These are phyloP conservation scores for Phenganax stokvisi DNA, from an alignment of 92 coral and sea anemone genomes.

Conservation along the genomic window DNA sequence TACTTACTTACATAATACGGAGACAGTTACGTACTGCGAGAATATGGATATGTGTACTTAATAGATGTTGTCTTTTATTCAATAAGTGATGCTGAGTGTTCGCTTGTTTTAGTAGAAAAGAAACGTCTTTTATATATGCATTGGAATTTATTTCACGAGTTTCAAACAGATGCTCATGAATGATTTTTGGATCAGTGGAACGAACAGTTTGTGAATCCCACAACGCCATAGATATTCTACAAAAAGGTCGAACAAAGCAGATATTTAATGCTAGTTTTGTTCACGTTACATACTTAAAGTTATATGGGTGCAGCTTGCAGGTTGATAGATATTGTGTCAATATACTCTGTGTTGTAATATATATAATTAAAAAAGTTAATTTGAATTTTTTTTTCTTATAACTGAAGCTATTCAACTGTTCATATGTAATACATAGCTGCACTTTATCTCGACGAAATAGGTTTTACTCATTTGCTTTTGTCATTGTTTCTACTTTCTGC, in stretches of 20 bases:
- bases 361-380: too few relatives aligned
- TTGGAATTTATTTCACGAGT: constrained; percentile 1
- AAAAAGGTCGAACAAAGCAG: too few relatives aligned
- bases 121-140: neutral
- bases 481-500: neutral
- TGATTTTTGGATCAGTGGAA: neutral
- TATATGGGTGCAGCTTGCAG: neutral
- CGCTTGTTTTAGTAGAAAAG: neutral
- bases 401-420: neutral
- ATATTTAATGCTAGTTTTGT: neutral
- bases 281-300: neutral
- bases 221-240: too few relatives aligned
- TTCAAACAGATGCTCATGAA: neutral
- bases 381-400: too few relatives aligned
- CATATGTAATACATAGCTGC: neutral
- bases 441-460: neutral
- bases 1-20: too few relatives aligned
- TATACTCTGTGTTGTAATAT: too few relatives aligned
- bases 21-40: neutral
- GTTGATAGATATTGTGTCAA: too few relatives aligned
- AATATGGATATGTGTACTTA: constrained; percentile 7
- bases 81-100: constrained; percentile 11
- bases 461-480: neutral
- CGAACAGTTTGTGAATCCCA: neutral
- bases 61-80: neutral